These are phyloP conservation scores for Argynnis bischoffii DNA, from an alignment of 2,888 invertebrate species.

Conservation along the genomic window DNA sequence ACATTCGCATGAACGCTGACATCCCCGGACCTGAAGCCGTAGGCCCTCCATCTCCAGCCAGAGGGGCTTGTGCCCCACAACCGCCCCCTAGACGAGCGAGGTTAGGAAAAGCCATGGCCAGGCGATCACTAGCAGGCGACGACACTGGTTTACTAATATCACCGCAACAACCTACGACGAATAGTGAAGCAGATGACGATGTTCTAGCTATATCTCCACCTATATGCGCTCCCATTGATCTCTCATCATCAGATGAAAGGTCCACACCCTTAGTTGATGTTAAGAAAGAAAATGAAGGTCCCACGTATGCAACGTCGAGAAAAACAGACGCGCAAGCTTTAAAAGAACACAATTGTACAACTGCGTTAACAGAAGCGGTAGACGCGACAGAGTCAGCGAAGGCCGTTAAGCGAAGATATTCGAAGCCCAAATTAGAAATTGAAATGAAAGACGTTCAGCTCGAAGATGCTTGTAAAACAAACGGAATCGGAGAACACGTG, in stretches of 20 bases:
- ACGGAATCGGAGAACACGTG: conserved; percentile 79
- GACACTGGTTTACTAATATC: conserved; percentile 77
- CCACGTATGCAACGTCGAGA: conserved; percentile 61
- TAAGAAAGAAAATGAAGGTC: conserved; percentile 77
- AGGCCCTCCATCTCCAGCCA: conserved; percentile 87
- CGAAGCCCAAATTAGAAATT: conserved; percentile 74
- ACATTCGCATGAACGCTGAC: conserved; percentile 63
- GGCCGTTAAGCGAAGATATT: conserved; percentile 71
- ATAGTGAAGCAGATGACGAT: conserved; percentile 78
- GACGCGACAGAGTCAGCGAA: conserved; percentile 60
- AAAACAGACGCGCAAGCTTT: conserved; percentile 74
- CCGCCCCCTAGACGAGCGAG: conserved; percentile 77
- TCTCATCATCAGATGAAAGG: conserved; percentile 76
- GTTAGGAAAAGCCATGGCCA: conserved; percentile 85
- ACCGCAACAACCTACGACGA: conserved; percentile 56
- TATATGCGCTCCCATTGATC: conserved; percentile 70
- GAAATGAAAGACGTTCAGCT: conserved; percentile 76
- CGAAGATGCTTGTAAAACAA: conserved; percentile 72
- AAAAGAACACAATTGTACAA: conserved; percentile 67
- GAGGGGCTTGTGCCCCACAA: conserved; percentile 85
- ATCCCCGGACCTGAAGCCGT: conserved; percentile 64
- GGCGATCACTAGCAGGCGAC: conserved; percentile 82
- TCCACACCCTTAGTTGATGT: conserved; percentile 73
- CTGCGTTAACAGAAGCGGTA: conserved; percentile 51
- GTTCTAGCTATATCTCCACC: conserved; percentile 77